Base-by-base conservation (phyloP, 2,797 vertebrate species). In the Mus caroli region DNA sequence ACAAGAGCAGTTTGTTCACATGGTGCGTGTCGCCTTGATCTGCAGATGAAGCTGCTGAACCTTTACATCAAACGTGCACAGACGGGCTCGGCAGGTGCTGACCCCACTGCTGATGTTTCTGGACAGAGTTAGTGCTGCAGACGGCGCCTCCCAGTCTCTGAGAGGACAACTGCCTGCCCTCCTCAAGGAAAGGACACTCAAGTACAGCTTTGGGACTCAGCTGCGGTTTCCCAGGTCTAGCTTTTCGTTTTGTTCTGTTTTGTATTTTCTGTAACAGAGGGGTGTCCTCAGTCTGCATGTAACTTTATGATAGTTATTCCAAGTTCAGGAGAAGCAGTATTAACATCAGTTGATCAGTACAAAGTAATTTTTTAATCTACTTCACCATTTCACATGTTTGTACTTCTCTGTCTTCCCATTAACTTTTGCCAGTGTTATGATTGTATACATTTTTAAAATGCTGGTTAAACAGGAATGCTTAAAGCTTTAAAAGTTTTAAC, bases 11-110 rank as follows among this genome's bases (percentile, higher is more conserved):
- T 60, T 54, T 58, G 10, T 52, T 88, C 26, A 75, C 6, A 28
- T 91, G 50, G 91, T 26, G 13, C 94, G 86, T 98, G 92, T 97
- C 96, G 24, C 84, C 98, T 97, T 17, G 96, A 89, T 97, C 97
- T 95, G 11, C 98, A 99, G 99, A 99, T 99, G 98, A 99, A 99
- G 98, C 98, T 99, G 98, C 97, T 99, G 98, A 99, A 99, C 98
- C 99, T 99, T 91, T 99, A 99, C 98, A 99, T 99, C 99, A 99
- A 99, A 97, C 99, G 99, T 20, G 99, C 99, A 97, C 99, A 99
- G 93, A 99, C 99, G 2, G 99, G 99, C 97, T 99, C 99, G 94
- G 98, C 98, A 87, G 99, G 99, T 97, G 98, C 98, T 4, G 99
- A 99, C 58, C 98, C 99, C 87, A 94, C 96, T 4, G 97, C 99